These are phyloP conservation scores for Sitobion miscanthi DNA, from an alignment of 1,140 invertebrate species.

Conservation along the genomic window DNA sequence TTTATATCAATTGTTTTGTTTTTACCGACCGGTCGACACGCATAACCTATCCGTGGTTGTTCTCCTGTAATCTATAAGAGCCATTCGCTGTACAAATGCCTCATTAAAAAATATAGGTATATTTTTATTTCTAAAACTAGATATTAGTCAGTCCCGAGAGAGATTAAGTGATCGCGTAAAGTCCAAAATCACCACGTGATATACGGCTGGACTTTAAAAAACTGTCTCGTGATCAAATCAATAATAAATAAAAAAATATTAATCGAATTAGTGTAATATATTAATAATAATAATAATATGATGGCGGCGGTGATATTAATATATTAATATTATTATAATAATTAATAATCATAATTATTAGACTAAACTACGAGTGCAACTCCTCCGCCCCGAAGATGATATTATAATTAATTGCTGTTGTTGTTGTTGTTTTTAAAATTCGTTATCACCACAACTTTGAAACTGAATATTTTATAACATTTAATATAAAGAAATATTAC, in stretches of 20 bases:
- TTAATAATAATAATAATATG: neutral
- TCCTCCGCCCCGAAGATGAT: no score
- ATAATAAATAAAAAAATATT: neutral
- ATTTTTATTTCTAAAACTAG: neutral
- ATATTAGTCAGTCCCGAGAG: neutral
- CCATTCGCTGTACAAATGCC: neutral
- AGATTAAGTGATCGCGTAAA: neutral
- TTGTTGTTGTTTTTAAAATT: no score
- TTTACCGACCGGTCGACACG: neutral
- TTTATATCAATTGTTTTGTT: neutral
- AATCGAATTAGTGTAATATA: neutral
- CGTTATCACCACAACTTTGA: no score
- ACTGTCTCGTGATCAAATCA: neutral
- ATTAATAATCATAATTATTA: no score
- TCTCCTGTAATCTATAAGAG: neutral
- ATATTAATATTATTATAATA: no score
- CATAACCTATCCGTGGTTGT: neutral
- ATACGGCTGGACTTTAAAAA: neutral
- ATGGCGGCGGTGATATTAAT: no score
- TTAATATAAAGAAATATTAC: no score
- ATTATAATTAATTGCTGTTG: no score
- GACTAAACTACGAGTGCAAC: no score
- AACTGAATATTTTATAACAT: no score
- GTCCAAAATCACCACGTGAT: neutral
- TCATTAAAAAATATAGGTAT: neutral